Conservation (phyloP, 1,140 invertebrate genomes). For the Drosophila baimaii region DNA sequence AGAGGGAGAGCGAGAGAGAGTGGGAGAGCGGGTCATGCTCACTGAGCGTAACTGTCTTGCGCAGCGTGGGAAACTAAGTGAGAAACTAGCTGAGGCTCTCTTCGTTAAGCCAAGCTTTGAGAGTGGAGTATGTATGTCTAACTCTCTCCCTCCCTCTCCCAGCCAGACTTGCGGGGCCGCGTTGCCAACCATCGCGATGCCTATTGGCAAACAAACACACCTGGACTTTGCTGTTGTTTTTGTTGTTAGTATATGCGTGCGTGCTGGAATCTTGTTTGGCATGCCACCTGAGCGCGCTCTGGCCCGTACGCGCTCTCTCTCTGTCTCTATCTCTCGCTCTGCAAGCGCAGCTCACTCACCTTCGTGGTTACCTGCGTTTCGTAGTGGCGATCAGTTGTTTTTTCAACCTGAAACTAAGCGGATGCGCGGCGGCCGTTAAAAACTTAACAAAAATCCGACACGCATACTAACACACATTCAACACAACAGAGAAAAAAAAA, state of each 20-base stretch:
- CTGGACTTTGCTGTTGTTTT: conserved; percentile 34
- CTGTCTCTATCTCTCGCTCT: conserved; percentile 15
- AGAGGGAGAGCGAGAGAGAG: conserved; percentile 20
- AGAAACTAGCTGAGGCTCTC: neutral
- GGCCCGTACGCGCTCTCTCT: neutral
- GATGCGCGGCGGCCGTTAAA: conserved; percentile 54
- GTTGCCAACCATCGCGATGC: conserved; percentile 46
- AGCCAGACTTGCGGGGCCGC: conserved; percentile 12
- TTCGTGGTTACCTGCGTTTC: conserved; percentile 64
- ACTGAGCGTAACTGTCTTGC: conserved; percentile 74
- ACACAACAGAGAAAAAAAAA: conserved; percentile 50
- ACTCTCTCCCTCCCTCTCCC: neutral
- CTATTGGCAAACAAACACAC: conserved; percentile 62
- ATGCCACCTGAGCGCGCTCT: conserved; percentile 15
- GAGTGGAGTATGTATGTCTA: conserved; percentile 22
- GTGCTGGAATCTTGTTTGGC: conserved; percentile 77
- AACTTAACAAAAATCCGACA: conserved; percentile 35
- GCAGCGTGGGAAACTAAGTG: conserved; percentile 66
- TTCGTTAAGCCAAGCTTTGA: conserved; percentile 26
- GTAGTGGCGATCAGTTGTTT: conserved; percentile 68
- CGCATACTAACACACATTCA: conserved; percentile 28
- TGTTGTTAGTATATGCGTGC: conserved; percentile 54
- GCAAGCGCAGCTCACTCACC: conserved; percentile 67
- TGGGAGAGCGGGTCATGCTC: conserved; percentile 60
- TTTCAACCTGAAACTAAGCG: conserved; percentile 65